Evolutionary conservation across 2,888 invertebrate species (phyloP), one percentile per base, ranked within the genome.

Genomic region (Physocephala rufipes): DNA sequence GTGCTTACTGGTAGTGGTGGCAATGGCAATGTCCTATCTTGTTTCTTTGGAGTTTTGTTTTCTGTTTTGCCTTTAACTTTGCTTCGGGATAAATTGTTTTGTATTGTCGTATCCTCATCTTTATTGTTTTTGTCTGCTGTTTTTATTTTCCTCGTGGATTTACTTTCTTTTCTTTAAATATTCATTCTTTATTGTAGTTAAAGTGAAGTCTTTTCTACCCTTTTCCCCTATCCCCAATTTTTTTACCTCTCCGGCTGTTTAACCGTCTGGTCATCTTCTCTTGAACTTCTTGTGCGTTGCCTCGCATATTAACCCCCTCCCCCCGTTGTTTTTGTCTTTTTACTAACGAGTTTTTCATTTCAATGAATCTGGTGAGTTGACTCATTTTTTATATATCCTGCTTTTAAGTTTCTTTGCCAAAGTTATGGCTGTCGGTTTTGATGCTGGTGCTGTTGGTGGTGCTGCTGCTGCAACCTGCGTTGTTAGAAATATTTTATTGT

Each of bases 401-500:
- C 36, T 36, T 9, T 36, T 36, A 9, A 36, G 36, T 36, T 36
- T 7, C 36, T 4, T 36, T 9, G 36, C 36, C 36, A 9, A n/a
- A n/a, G n/a, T n/a, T n/a, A n/a, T n/a, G n/a, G n/a, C n/a, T n/a
- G n/a, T n/a, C n/a, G n/a, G n/a, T n/a, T n/a, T n/a, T 36, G 36
- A 36, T 9, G 4, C 36, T 36, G 36, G 4, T 36, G 36, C 36
- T 36, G 36, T 36, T 36, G 36, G 5, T 36, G 36, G n/a, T n/a
- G n/a, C n/a, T n/a, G n/a, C n/a, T n/a, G n/a, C n/a, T n/a, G n/a
- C n/a, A n/a, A n/a, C n/a, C n/a, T n/a, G n/a, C n/a, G n/a, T n/a
- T n/a, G n/a, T n/a, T 36, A 36, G 36, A 36, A 36, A 21, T 58
- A 55, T 75, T 74, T 70, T 74, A 72, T 63, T 36, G 13, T 70